Percentiles rank a stretch among this genome's conserved stretches.
Evolutionary conservation across 2,888 invertebrate genomes (phyloP).

Genomic region (Aphodius sticticus): DNA sequence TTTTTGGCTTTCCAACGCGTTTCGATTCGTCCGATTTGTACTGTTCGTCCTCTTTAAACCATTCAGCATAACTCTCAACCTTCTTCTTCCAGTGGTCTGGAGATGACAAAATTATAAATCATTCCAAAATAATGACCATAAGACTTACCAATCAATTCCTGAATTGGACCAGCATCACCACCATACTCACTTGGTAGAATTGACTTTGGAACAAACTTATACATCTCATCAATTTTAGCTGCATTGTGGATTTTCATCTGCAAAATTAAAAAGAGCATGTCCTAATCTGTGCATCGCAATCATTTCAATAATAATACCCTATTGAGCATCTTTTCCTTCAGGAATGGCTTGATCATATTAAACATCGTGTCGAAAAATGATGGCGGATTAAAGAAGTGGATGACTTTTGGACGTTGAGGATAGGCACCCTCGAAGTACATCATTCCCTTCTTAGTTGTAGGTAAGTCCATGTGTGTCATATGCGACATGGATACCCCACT

Average conservation of each 20-base stretch:
- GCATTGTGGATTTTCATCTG: constrained; percentile 63
- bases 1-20: constrained; percentile 64
- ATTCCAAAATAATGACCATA: not conserved
- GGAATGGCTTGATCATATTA: constrained; percentile 67
- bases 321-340: constrained; percentile 63
- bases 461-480: constrained; percentile 62
- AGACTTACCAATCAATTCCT: constrained; percentile 50
- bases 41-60: constrained; percentile 63
- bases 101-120: not conserved
- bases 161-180: constrained; percentile 66
- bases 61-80: constrained; percentile 61
- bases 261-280: constrained; percentile 41
- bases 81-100: constrained; percentile 63
- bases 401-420: constrained; percentile 67
- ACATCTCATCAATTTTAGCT: constrained; percentile 64
- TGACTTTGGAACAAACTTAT: constrained; percentile 65
- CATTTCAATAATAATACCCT: constrained; percentile 21
- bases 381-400: constrained; percentile 68
- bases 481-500: constrained; percentile 64
- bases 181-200: constrained; percentile 73
- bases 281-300: too few species aligned
- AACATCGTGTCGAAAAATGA: constrained; percentile 67
- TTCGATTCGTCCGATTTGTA: constrained; percentile 63
- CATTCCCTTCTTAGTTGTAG: constrained; percentile 65
- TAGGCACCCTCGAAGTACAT: constrained; percentile 65